phyloP scores from a whole-genome alignment of 2,113 vertebrate genomes.

The Corythoichthys haematopterus region DNA sequence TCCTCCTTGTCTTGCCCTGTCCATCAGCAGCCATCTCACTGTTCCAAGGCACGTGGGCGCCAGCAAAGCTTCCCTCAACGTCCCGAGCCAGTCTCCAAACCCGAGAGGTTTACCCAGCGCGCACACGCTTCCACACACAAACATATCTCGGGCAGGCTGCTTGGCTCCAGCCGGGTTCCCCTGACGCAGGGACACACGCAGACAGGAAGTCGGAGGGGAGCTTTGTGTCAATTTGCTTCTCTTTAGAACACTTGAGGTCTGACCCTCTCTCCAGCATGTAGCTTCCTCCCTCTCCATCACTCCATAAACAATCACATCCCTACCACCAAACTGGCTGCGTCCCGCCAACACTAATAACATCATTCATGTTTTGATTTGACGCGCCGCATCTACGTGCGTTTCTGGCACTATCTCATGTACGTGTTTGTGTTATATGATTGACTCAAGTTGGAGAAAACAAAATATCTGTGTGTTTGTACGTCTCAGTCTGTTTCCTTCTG shows the following conservation, averaged over 20 bases:
- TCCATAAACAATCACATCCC: constrained; percentile 72
- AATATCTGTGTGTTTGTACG: constrained; percentile 1
- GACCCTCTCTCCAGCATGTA: constrained; percentile 66
- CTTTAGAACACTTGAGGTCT: constrained; percentile 59
- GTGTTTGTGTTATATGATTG: constrained; percentile 15
- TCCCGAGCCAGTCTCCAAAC: constrained; percentile 29
- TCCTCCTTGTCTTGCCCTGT: constrained; percentile 68
- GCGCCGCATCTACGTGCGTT: constrained; percentile 32
- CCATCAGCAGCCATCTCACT: constrained; percentile 61
- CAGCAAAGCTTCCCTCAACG: constrained; percentile 24
- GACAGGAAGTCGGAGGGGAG: constrained; percentile 71
- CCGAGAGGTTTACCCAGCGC: constrained; percentile 21
- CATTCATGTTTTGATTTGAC: constrained; percentile 66
- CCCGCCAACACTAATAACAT: constrained; percentile 67
- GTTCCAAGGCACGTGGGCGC: constrained; percentile 48
- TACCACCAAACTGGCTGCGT: constrained; percentile 50
- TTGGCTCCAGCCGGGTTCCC: constrained; percentile 62
- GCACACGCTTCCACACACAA: constrained; percentile 11
- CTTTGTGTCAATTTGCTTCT: constrained; percentile 69
- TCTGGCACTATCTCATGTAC: constrained; percentile 12
- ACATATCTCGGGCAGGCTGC: constrained; percentile 30
- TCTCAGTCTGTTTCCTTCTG: constrained; percentile 33
- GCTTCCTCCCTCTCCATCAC: constrained; percentile 60
- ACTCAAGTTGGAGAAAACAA: constrained; percentile 12
- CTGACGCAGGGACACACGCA: constrained; percentile 64